Evolutionary conservation across 2,888 invertebrate species (phyloP), one percentile per base, ranked within the genome.

Genomic region (Mesopsocus fuscifrons): DNA sequence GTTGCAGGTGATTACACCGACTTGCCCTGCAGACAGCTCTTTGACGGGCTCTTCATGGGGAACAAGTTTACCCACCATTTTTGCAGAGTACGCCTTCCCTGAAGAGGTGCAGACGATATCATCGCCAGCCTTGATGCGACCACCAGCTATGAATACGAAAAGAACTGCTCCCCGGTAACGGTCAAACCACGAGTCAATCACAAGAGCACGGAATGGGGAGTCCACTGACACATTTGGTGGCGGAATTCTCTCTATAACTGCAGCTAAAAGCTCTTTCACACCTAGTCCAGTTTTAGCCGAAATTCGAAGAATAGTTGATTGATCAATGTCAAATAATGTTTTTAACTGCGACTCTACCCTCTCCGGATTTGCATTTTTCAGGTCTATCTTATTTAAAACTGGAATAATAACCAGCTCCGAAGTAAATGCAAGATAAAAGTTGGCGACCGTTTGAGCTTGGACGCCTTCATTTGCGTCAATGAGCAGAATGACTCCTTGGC

Each of bases 381-480:
- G 67, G 59, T 98, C 97, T 44, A 97, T 88, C 68, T 98, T 98
- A 63, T 97, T 98, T 26, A 98, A 65, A 1, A 91, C 89, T 1
- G 97, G 94, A 54, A 97, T 76, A 45, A 97, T 78, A 1, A 69
- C 62, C 42, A 95, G 62, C 52, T 91, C 76, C 50, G 74, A 74
- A 42, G 74, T 75, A 61, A 82, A 82, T 0, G 97, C 94, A 48
- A 95, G 62, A 58, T 85, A 82, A 63, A 88, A 94, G 55, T 97
- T 97, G 13, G 97, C 94, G 2, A 97, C 89, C 0, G 97, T 98
- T 63, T 98, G 97, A 0, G 97, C 95, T 65, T 95, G 91, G 2
- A 94, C 78, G 6, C 84, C 71, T 67, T 92, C 88, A 62, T 92
- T 94, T 1, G 97, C 92, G 65, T 97, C 97, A 0, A 98, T 88